Evolutionary conservation across 64 coral and sea anemone species (phyloP).

Genomic region (Dendrophyllia cribrosa): DNA sequence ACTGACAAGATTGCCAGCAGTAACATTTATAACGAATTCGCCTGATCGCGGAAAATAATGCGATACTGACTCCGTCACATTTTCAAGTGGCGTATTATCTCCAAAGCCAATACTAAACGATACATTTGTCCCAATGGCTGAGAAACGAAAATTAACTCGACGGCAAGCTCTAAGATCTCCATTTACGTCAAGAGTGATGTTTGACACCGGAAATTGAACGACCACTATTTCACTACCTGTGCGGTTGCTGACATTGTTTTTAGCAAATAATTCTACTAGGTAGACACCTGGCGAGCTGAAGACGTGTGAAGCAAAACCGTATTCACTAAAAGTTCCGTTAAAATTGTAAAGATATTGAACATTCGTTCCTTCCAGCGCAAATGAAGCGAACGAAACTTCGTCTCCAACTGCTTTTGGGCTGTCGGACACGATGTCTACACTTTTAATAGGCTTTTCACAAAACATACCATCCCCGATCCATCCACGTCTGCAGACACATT

Average conservation of each 20-base stretch:
- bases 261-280: slow-evolving; percentile 32
- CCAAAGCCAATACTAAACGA: slow-evolving; percentile 63
- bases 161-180: slow-evolving; percentile 66
- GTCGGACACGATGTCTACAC: slow-evolving; percentile 65
- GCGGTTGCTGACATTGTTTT: slow-evolving; percentile 62
- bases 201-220: slow-evolving; percentile 50
- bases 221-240: slow-evolving; percentile 24
- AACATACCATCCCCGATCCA: slow-evolving; percentile 59
- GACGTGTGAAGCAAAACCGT: slow-evolving; percentile 9
- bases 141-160: slow-evolving; percentile 15
- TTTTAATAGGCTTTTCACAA: slow-evolving; percentile 66
- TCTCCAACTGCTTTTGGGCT: slow-evolving; percentile 61
- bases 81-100: slow-evolving; percentile 37
- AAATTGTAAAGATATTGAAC: slow-evolving; percentile 70
- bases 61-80: slow-evolving; percentile 16
- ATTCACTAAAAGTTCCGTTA: slow-evolving; percentile 38
- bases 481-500: slow-evolving; percentile 65
- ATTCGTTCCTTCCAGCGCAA: slow-evolving; percentile 65
- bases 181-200: slow-evolving; percentile 32
- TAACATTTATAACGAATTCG: slow-evolving; percentile 40
- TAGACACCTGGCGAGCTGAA: slow-evolving; percentile 58
- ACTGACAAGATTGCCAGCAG: slow-evolving; percentile 70
- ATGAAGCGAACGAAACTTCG: slow-evolving; percentile 39
- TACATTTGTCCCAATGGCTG: slow-evolving; percentile 65
- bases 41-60: slow-evolving; percentile 61